Evolutionary conservation across 2,888 invertebrate species (phyloP).

Genomic region (Gibbula magus): DNA sequence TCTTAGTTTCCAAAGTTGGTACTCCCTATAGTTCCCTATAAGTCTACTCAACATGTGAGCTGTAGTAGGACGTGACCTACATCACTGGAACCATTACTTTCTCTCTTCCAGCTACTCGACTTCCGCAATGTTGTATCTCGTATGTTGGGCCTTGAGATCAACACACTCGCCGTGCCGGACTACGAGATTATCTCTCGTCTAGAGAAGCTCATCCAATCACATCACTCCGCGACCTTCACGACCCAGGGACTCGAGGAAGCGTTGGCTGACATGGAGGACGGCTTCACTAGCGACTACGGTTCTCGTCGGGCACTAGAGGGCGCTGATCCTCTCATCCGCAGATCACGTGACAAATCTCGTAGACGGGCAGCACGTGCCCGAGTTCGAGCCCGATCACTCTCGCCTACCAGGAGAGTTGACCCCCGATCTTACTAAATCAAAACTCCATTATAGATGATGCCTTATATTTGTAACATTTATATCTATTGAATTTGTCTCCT

Average conservation of each 20-base stretch:
- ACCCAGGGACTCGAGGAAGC: constrained; percentile 69
- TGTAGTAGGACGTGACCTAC: too few relatives aligned
- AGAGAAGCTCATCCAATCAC: constrained; percentile 74
- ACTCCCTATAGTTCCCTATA: too few relatives aligned
- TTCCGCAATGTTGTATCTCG: constrained; percentile 74
- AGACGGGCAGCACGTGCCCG: constrained; percentile 48
- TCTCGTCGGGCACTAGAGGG: constrained; percentile 48
- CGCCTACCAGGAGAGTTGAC: constrained; percentile 63
- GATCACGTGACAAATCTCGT: constrained; percentile 55
- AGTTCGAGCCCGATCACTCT: constrained; percentile 64
- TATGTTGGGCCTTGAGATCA: constrained; percentile 75
- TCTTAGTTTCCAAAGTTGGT: too few relatives aligned
- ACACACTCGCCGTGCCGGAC: constrained; percentile 74
- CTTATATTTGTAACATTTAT: neutral
- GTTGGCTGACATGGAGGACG: constrained; percentile 70
- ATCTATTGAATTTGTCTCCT: neutral
- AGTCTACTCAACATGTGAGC: too few relatives aligned
- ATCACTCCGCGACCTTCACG: constrained; percentile 70
- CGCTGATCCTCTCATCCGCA: constrained; percentile 49
- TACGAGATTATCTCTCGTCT: constrained; percentile 75
- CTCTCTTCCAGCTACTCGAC: constrained; percentile 72
- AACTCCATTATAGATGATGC: neutral
- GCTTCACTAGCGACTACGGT: constrained; percentile 64
- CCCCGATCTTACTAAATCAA: constrained; percentile 64
- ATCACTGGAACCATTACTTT: neutral